Base-by-base conservation (phyloP, 2,888 invertebrate genomes). In the Lissocephala sabroskyi region DNA sequence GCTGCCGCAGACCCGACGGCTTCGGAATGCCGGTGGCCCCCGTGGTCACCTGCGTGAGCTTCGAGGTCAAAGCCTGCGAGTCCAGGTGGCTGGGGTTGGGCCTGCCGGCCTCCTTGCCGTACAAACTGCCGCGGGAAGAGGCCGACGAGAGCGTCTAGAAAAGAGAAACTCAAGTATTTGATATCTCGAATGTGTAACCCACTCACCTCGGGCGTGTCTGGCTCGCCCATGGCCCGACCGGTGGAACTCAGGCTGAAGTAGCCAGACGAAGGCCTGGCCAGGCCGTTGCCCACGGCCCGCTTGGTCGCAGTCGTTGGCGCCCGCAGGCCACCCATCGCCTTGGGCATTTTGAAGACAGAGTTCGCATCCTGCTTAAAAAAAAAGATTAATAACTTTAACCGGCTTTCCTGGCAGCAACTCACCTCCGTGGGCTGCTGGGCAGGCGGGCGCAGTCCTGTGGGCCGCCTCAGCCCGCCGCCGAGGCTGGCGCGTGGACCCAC, bases 211-310 rank as follows among this genome's bases (percentile, higher is more conserved):
- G 74, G 66, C 17, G 71, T 70, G 45, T 84, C 83, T n/a, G 61
- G 52, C 39, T 81, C 80, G 50, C 46, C 3, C 46, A 33, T 23
- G 46, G 53, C 47, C n/a, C n/a, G n/a, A 11, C 59, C 56, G 7
- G 62, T 60, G 41, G 73, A 70, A 48, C 62, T 78, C 36, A 79
- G 70, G 58, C 83, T 82, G 52, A 83, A 84, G 55, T 79, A 85
- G 14, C 82, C 85, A 11, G 85, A 84, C 3, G 84, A 84, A 9
- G 84, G 84, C 19, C 84, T 78, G 9, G 81, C 64, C 11, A 83
- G 66, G 10, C 80, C 80, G 66, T 65, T 68, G n/a, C 56, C 56
- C 7, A 49, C 49, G n/a, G 73, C 70, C 42, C 81, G 73, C 52
- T 83, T 81, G 18, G 61, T 53, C 46, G 62, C 50, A 32, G 61